phyloP scores from a whole-genome alignment of 2,113 vertebrate species.

The Melanerpes aurifrons region DNA sequence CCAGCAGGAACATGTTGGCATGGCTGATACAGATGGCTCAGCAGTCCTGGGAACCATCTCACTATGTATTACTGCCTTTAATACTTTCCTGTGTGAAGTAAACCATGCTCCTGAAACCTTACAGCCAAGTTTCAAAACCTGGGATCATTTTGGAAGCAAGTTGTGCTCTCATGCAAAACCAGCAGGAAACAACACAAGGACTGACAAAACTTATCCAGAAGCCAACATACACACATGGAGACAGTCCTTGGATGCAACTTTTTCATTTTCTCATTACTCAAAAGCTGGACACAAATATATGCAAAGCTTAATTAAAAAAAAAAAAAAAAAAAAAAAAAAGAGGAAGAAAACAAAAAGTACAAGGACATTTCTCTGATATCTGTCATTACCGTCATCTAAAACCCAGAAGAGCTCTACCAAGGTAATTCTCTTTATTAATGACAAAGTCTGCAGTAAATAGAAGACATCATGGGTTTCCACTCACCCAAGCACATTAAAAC shows the following conservation, averaged over 20 bases:
- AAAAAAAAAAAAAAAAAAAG: too few species aligned
- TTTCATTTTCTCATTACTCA: neutral
- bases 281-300: neutral
- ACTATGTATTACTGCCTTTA: neutral
- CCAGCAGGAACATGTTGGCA: neutral
- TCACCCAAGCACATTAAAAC: neutral
- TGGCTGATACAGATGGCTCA: neutral
- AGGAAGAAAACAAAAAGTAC: too few species aligned
- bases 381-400: neutral
- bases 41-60: neutral
- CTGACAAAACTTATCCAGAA: neutral
- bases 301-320: neutral
- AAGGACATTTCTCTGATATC: neutral
- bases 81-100: neutral
- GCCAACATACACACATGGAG: neutral
- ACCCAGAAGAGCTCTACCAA: neutral
- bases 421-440: neutral
- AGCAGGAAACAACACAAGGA: neutral
- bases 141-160: neutral
- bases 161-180: neutral
- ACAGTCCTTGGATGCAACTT: neutral
- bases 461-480: neutral
- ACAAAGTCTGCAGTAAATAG: neutral
- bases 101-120: neutral
- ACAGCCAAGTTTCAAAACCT: neutral